Base-by-base conservation (phyloP, 2,797 vertebrate genomes). In the Lycodopsis pacificus region DNA sequence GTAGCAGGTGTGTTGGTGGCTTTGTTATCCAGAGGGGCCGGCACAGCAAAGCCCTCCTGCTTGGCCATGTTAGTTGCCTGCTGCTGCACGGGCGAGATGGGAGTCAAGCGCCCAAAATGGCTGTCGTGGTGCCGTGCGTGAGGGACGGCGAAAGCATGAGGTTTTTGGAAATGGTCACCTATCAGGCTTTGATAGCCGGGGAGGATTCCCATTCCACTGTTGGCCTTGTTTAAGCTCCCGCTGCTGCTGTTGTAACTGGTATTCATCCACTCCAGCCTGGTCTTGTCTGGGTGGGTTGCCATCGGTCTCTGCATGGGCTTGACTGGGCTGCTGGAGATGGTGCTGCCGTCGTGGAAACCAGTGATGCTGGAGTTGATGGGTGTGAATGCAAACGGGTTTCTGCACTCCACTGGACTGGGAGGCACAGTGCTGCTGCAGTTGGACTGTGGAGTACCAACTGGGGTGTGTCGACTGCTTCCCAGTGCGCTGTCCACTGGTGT, bases 301-400 rank as follows among this genome's bases (percentile, higher is more conserved):
- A 94, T 99, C 1, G 98, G 98, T 85, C 98, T 95, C 90, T 99
- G 98, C 98, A 99, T 99, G 0, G 98, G 98, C 87, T 99, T 99
- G 71, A 99, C 97, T 0, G 98, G 98, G 79, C 98, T 99, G 81
- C 96, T 97, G 0, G 98, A 99, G 74, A 99, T 93, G 2, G 96
- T 95, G 92, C 95, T 97, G 91, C 96, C 95, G 4, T 99, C 98
- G 0, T 97, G 97, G 89, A 97, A 99, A 6, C 96, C 96, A 63
- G 97, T 97, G 71, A 94, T 91, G 64, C 96, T 99, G 83, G 98
- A 98, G 94, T 96, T 99, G 89, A 99, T 99, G 61, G 98, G 98
- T 7, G 98, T 99, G 76, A 99, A 99, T 0, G 98, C 98, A 81
- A 99, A 99, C 0, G 97, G 97, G 85, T 99, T 99, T 78, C 98